A percentile compares a stretch with the other conserved stretches of the same genome.
Conservation (phyloP, 2,113 vertebrate genomes). For the Leucopsar rothschildi region DNA sequence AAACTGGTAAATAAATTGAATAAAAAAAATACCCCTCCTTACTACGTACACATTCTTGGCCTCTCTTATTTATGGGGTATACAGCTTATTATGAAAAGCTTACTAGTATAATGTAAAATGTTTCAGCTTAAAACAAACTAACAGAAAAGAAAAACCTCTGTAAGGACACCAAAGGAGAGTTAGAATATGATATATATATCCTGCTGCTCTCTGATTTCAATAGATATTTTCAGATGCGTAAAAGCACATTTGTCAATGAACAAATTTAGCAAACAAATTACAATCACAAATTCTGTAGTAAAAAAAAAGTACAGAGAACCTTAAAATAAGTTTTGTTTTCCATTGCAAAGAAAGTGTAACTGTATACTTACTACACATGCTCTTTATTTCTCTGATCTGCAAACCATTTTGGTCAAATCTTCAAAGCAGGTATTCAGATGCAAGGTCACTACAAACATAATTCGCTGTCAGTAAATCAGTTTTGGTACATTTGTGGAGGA, state of each 20-base stretch:
- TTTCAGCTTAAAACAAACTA: not conserved
- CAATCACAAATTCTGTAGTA: not conserved
- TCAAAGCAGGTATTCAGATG: constrained; percentile 51
- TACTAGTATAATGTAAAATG: not conserved
- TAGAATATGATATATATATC: not conserved
- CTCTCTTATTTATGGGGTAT: not conserved
- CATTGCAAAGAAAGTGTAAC: constrained; percentile 58
- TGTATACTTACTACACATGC: constrained; percentile 59
- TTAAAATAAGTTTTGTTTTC: constrained; percentile 53
- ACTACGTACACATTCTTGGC: not conserved
- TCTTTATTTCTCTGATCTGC: constrained; percentile 70
- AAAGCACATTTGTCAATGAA: not conserved
- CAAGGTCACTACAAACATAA: constrained; percentile 54
- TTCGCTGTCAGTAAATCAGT: not conserved
- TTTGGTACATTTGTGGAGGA: not conserved
- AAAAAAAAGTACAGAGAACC: not conserved
- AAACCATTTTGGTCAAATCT: constrained; percentile 64
- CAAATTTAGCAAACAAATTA: not conserved
- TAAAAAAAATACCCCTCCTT: not conserved
- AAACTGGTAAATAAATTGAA: not conserved
- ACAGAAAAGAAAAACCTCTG: not conserved
- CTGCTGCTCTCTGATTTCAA: not conserved
- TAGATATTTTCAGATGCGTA: not conserved
- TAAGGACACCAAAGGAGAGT: not conserved
- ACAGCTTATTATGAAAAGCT: not conserved